Base-by-base conservation (phyloP, 2,797 vertebrate genomes). In the Mareca strepera region DNA sequence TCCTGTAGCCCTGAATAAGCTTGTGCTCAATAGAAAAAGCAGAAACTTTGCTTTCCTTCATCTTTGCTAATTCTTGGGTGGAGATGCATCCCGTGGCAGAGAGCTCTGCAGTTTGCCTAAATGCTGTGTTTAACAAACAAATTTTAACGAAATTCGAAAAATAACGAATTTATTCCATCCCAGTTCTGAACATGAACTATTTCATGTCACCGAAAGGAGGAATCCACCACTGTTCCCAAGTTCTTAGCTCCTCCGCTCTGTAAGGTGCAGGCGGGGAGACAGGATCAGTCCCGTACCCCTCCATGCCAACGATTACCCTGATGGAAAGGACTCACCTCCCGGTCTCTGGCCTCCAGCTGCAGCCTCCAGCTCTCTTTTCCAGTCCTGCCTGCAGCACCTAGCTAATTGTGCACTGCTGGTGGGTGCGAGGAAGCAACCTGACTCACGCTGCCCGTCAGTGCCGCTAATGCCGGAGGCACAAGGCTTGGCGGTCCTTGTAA, bases 351-450 rank as follows among this genome's bases (percentile, higher is more conserved):
- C 80, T 70, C 46, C 92, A 88, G 76, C 76, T 78, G 62, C 73
- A 74, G n/a, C 16, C 25, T 46, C 67, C 58, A 26, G 37, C 7
- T 79, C 46, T 41, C 14, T 82, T 88, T 88, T 83, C 85, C 82
- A 67, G 46, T 55, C 67, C 70, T 82, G 69, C 83, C 76, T 68
- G 72, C 81, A 93, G 83, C 93, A 82, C 59, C 75, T 92, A 5
- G 2, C 86, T 93, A 60, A 90, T 12, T 90, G 64, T 73, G 75
- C 43, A 35, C 43, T 31, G 6, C 18, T 12, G 46, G 56, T 82
- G 82, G 85, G 74, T 46, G 58, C 56, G 41, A n/a, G 90, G 67
- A 70, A 44, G 22, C 33, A 85, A 46, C 52, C 12, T 50, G 69
- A 56, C 50, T 95, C 82, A 72, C 1, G 12, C 63, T 87, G 70